Base-by-base conservation (phyloP, 2,113 vertebrate species). In the Sebastes fasciatus region DNA sequence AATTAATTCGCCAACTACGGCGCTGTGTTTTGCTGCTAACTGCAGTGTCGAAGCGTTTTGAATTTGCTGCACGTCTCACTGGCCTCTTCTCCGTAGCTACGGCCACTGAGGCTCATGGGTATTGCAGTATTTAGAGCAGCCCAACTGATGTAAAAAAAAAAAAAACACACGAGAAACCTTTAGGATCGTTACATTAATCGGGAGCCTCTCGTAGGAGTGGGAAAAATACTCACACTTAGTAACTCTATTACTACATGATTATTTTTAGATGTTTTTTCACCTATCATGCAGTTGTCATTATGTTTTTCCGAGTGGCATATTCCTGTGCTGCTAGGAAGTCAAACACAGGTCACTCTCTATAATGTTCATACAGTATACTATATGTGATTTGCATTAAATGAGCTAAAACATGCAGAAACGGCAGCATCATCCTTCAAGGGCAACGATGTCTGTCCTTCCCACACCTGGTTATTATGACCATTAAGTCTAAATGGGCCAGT, bases 391-490 rank as follows among this genome's bases (percentile, higher is more conserved):
- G 58, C 11, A 40, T 21, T 45, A 77, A 81, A 85, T 87, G 54
- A 75, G 48, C 23, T 78, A 49, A 69, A 87, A 74, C 7, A 4
- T 68, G 19, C 69, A 74, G 51, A 85, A 84, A 79, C n/a, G 1
- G 23, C 45, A 26, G n/a, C 63, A 23, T 42, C 65, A 76, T 79
- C 71, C 66, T 64, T 75, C 63, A 87, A 80, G 68, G 75, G 72
- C 58, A 75, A 51, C 23, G 46, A 62, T 52, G 61, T 62, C 63
- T 77, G 69, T 77, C 82, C 74, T 85, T 86, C 16, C 66, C 40
- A 83, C 74, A 83, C 84, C 80, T 84, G 66, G n/a, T 78, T 79
- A 77, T 68, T 69, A 63, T 79, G 19, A 58, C 6, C 14, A 72
- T 88, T 68, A 57, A 61, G 14, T 49, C 71, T 71, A 77, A 79